A percentile compares a stretch with the other conserved stretches of the same genome.
Evolutionary conservation across 2,113 vertebrate genomes (phyloP).

Genomic region (Crotophaga sulcirostris): DNA sequence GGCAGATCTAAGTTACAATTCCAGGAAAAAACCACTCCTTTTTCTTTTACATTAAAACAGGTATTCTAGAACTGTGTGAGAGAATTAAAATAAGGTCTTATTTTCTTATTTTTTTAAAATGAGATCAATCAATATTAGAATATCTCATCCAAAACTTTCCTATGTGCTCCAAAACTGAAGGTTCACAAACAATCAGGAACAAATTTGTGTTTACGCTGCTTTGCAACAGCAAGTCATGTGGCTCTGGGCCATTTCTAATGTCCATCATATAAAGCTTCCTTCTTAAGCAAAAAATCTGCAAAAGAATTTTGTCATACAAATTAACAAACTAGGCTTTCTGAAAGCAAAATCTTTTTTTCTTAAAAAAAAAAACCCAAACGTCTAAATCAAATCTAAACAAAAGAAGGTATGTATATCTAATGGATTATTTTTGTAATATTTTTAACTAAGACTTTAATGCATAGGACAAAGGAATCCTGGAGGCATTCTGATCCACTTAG

Average conservation of each 20-base stretch:
- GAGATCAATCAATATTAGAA: neutral
- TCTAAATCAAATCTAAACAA: neutral
- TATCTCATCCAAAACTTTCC: neutral
- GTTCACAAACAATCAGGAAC: neutral
- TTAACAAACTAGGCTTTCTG: neutral
- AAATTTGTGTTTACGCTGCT: neutral
- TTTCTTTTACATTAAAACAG: neutral
- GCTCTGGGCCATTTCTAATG: neutral
- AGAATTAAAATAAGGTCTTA: neutral
- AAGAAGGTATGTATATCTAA: neutral
- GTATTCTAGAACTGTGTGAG: neutral
- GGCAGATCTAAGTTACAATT: neutral
- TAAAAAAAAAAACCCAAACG: neutral
- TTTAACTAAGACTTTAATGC: neutral
- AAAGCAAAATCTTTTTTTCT: accelerated
- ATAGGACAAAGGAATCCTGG: neutral
- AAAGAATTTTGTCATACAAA: neutral
- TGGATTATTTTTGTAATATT: neutral
- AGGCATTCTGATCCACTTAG: neutral
- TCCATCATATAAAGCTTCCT: neutral
- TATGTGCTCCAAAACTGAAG: neutral
- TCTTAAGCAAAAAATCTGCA: neutral
- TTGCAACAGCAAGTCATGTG: neutral
- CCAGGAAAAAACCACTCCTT: neutral
- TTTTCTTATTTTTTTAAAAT: neutral